Percentiles rank a stretch among this genome's conserved stretches.
These are phyloP conservation scores for Etheostoma perlongum DNA, from an alignment of 2,797 vertebrate genomes.

Conservation along the genomic window DNA sequence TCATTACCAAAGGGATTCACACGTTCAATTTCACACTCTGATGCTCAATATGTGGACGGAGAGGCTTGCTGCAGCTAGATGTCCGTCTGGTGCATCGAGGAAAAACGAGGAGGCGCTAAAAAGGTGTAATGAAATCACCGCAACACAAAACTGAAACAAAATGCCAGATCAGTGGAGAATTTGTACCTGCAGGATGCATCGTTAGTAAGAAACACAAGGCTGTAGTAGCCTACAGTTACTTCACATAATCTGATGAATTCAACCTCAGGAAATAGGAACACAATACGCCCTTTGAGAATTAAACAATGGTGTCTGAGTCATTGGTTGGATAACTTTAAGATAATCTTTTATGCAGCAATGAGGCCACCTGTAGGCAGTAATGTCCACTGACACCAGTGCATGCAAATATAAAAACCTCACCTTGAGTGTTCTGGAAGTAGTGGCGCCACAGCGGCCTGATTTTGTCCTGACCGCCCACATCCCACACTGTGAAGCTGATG, in stretches of 20 bases:
- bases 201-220: not conserved
- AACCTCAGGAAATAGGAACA: constrained; percentile 47
- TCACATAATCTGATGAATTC: constrained; percentile 15
- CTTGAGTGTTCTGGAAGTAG: constrained; percentile 94
- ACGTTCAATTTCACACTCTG: constrained; percentile 39
- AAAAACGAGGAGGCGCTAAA: not conserved
- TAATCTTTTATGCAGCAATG: constrained; percentile 28
- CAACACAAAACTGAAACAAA: not conserved
- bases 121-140: not conserved
- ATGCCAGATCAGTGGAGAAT: not conserved
- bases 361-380: constrained; percentile 55
- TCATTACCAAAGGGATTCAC: constrained; percentile 16
- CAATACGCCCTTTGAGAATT: constrained; percentile 27
- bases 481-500: constrained; percentile 93
- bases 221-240: not conserved
- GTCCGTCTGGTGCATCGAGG: not conserved
- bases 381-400: constrained; percentile 10
- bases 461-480: constrained; percentile 92
- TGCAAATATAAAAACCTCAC: constrained; percentile 71
- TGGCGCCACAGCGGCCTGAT: constrained; percentile 92
- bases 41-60: not conserved
- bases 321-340: constrained; percentile 26
- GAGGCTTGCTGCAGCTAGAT: constrained; percentile 4
- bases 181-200: not conserved
- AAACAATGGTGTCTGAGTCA: constrained; percentile 68